phyloP scores from a whole-genome alignment of 2,888 invertebrate genomes.

The Tenthredo livida region DNA sequence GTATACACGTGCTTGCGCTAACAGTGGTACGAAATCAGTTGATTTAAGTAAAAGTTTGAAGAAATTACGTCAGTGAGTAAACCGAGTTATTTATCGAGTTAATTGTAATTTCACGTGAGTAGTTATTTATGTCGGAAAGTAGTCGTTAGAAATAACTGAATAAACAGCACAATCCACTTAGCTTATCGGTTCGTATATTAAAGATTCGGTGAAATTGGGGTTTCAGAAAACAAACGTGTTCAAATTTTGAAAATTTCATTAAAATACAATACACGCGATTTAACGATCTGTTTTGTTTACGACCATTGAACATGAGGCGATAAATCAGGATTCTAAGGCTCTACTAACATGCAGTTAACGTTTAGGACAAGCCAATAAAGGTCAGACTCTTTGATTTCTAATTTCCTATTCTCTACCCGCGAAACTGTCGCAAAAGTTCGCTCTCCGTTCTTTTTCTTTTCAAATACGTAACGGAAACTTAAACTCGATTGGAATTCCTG shows the following conservation, averaged over 20 bases:
- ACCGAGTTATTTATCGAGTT: conserved; percentile 19
- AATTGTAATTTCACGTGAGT: conserved; percentile 44
- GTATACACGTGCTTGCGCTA: not conserved
- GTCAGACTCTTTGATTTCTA: conserved; percentile 46
- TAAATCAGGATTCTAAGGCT: conserved; percentile 32
- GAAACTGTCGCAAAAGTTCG: not conserved
- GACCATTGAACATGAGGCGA: not conserved
- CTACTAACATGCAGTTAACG: conserved; percentile 25
- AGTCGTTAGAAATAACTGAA: conserved; percentile 36
- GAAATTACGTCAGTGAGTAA: conserved; percentile 20
- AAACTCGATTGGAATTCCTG: not conserved
- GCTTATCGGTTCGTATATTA: not conserved
- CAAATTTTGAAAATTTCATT: conserved; percentile 27
- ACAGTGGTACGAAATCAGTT: conserved; percentile 18
- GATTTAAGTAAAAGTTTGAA: conserved; percentile 30
- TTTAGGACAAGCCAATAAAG: conserved; percentile 13
- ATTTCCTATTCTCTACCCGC: not conserved
- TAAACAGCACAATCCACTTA: not conserved
- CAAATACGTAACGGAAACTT: not conserved
- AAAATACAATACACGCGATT: conserved; percentile 43
- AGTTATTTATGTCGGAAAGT: conserved; percentile 5
- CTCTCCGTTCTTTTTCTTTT: not conserved
- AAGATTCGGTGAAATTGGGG: not conserved
- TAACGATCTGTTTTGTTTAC: conserved; percentile 44
- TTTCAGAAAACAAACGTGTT: not conserved